Percentiles rank a stretch among this genome's conserved stretches.
Evolutionary conservation across 1,140 invertebrate genomes (phyloP).

Genomic region (Trypoxylus dichotomus): DNA sequence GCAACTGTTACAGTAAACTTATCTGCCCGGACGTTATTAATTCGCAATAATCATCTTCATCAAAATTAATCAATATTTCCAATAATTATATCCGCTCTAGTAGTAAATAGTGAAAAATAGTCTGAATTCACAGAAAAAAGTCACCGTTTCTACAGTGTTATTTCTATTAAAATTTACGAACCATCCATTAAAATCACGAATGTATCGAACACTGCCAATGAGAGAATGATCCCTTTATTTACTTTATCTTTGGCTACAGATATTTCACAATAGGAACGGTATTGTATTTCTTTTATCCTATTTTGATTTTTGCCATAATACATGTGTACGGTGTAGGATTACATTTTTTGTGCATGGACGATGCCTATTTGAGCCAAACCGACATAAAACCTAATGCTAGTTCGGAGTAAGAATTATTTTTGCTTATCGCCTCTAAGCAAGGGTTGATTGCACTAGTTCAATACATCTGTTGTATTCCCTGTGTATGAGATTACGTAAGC

Average conservation of each 20-base stretch:
- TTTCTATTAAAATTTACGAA: background rate
- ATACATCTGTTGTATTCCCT: constrained; percentile 36
- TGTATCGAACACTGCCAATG: background rate
- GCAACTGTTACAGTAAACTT: too few species aligned
- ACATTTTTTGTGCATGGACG: constrained; percentile 21
- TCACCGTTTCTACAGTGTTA: too few species aligned
- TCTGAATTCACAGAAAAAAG: too few species aligned
- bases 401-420: constrained; percentile 2
- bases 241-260: constrained; percentile 35
- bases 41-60: too few species aligned
- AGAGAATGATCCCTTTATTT: constrained; percentile 31
- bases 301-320: constrained; percentile 39
- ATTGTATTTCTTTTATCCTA: constrained; percentile 38
- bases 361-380: background rate
- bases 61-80: too few species aligned
- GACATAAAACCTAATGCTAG: background rate
- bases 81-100: too few species aligned
- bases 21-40: too few species aligned
- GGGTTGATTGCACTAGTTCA: constrained; percentile 30
- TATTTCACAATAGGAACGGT: constrained; percentile 34
- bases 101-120: too few species aligned
- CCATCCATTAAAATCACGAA: background rate
- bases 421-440: constrained; percentile 10
- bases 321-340: constrained; percentile 34
- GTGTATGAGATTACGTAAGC: constrained; percentile 35